Evolutionary conservation across 2,113 vertebrate species (phyloP), one percentile per base, ranked within the genome.

Genomic region (Salvator merianae): DNA sequence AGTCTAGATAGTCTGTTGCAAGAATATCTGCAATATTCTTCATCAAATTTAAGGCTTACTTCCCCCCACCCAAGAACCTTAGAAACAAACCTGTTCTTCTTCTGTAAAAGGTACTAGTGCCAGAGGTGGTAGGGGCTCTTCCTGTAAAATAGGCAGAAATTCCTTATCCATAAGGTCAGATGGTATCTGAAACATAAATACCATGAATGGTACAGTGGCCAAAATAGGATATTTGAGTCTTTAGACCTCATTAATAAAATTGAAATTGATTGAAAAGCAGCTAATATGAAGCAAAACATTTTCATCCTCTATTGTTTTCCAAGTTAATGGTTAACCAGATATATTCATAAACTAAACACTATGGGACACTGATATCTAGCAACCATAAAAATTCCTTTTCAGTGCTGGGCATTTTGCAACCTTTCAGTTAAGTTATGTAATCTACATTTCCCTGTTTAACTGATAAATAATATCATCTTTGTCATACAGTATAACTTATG

Each of bases 101-200:
- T 99, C 98, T 96, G 98, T 99, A 97, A 99, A 99, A 92, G 98
- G 97, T 88, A 99, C 99, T 87, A 99, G 97, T 93, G 98, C 98
- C 96, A 99, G 93, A 66, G 99, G 98, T 74, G 95, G 98, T 93
- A 99, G 95, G 91, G 98, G 98, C 92, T 99, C 98, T 93, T 99
- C 98, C 96, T 99, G 98, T 93, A 99, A 97, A 95, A 99, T 98
- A 92, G 99, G 97, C 93, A 99, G 94, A 94, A 99, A 99, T 89
- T 99, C 99, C 96, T 99, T 99, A 96, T 99, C 98, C 86, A 97
- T 95, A 94, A 99, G 97, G 90, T 99, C 98, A 97, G 97, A 95
- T 89, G 98, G 98, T 96, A 99, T 98, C 98, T 99, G 86, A 10
- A 26, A 55, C 34, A 59, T 36, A 14, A 9, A 89, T 5, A 83